Evolutionary conservation across 2,113 vertebrate species (phyloP), one percentile per base, ranked within the genome.

Genomic region (Indicator maculatus): DNA sequence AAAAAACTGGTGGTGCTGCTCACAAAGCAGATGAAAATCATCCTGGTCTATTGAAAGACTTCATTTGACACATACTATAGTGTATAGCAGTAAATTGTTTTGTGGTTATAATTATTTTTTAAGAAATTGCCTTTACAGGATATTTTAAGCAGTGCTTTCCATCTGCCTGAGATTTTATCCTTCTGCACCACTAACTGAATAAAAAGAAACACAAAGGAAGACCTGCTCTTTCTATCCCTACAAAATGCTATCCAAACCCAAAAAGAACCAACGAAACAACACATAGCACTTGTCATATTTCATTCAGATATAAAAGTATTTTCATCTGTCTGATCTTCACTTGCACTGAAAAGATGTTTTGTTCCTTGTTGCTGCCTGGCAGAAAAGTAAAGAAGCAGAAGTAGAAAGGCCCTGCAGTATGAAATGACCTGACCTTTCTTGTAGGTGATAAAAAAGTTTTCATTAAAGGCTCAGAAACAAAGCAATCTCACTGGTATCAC

Each of bases 321-420:
- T 94, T 27, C 17, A 80, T 26, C 80, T 77, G 24, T 60, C 65
- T 93, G 23, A 81, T 52, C 74, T 84, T 38, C 56, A 19, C 28
- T 81, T 92, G 64, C 60, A 72, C 61, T 67, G 75, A 86, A 95
- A 96, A 87, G 30, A 14, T 53, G 14, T 75, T 92, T 69, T 63
- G 12, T 74, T 67, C 44, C 47, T 88, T 69, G 12, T 53, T 88
- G 24, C 33, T 81, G 3, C 75, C 38, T 86, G 63, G 39, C 76
- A 93, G 70, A 80, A 66, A 6, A 50, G 21, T 59, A 70, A 33
- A 86, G 30, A 74, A 73, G 44, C 27, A 8, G 44, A 90, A 90
- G n/a, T 39, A 56, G 52, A 79, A 90, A 70, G 74, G 21, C 36
- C 44, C 36, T n/a, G 24, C 3, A 15, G 50, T 61, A 31, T 50